These are phyloP conservation scores for Nannoperca obscura DNA, from an alignment of 2,797 vertebrate species.

Conservation along the genomic window DNA sequence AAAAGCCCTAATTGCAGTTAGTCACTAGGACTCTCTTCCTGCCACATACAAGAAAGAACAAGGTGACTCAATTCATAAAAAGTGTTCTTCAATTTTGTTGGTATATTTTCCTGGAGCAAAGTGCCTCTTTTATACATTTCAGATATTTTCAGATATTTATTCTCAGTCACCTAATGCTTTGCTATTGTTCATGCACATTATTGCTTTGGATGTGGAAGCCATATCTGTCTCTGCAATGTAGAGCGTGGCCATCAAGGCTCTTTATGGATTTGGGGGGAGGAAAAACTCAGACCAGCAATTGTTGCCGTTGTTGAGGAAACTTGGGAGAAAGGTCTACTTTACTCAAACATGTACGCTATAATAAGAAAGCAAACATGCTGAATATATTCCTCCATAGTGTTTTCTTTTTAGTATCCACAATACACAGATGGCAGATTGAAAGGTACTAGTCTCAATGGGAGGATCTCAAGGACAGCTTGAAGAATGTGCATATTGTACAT, in stretches of 20 bases:
- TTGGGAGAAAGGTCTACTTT: constrained; percentile 36
- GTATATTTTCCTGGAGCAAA: constrained; percentile 62
- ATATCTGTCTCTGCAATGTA: constrained; percentile 73
- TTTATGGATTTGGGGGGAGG: constrained; percentile 60
- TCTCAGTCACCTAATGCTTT: constrained; percentile 73
- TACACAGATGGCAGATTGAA: constrained; percentile 54
- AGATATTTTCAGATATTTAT: constrained; percentile 72
- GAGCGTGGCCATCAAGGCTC: constrained; percentile 60
- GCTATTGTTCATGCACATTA: constrained; percentile 77
- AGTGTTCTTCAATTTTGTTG: constrained; percentile 45
- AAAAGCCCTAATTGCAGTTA: constrained; percentile 66
- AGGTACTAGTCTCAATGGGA: constrained; percentile 34
- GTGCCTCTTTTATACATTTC: constrained; percentile 54
- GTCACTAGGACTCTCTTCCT: constrained; percentile 47
- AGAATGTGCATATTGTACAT: constrained; percentile 52
- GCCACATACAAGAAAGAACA: constrained; percentile 39
- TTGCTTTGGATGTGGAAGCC: constrained; percentile 65
- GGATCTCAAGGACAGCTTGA: constrained; percentile 62
- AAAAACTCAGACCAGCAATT: constrained; percentile 48
- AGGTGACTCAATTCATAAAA: constrained; percentile 58
- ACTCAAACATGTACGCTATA: constrained; percentile 42
- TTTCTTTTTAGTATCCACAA: constrained; percentile 17
- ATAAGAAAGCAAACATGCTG: constrained; percentile 58
- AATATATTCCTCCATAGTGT: constrained; percentile 34
- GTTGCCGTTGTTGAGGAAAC: constrained; percentile 49